A percentile compares a stretch with the other conserved stretches of the same genome.
Conservation (phyloP, 2,888 invertebrate species). For the Odontomyia ornata region DNA sequence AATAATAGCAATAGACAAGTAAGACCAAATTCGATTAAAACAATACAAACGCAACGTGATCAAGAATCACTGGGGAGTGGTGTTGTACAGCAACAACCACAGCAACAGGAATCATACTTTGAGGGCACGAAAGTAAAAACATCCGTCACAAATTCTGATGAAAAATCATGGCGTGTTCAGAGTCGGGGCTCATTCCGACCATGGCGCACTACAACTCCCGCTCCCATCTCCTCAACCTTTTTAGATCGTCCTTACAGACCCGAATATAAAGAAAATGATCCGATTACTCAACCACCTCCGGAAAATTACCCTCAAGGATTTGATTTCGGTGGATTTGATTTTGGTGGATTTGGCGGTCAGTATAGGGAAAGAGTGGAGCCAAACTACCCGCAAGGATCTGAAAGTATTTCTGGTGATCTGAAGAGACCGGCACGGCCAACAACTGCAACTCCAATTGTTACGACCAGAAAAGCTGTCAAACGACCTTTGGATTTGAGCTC, state of each 20-base stretch:
- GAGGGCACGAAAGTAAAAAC: neutral
- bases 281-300: neutral
- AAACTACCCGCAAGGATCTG: too few species aligned
- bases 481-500: neutral
- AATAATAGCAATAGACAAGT: neutral
- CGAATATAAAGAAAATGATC: neutral
- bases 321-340: neutral
- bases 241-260: constrained; percentile 31
- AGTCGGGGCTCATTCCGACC: constrained; percentile 49
- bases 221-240: constrained; percentile 6
- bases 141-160: neutral
- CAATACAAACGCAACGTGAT: constrained; percentile 9
- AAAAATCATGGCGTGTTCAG: constrained; percentile 51
- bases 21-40: constrained; percentile 16
- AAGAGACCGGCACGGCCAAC: neutral
- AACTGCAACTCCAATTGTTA: neutral
- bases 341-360: neutral
- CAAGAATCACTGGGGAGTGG: neutral
- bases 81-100: neutral
- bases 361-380: neutral
- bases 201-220: constrained; percentile 42
- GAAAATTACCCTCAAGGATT: neutral
- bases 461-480: neutral
- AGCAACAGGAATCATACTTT: neutral
- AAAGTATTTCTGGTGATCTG: neutral